phyloP scores from a whole-genome alignment of 2,113 vertebrate genomes.

The Coracopsis vasa region DNA sequence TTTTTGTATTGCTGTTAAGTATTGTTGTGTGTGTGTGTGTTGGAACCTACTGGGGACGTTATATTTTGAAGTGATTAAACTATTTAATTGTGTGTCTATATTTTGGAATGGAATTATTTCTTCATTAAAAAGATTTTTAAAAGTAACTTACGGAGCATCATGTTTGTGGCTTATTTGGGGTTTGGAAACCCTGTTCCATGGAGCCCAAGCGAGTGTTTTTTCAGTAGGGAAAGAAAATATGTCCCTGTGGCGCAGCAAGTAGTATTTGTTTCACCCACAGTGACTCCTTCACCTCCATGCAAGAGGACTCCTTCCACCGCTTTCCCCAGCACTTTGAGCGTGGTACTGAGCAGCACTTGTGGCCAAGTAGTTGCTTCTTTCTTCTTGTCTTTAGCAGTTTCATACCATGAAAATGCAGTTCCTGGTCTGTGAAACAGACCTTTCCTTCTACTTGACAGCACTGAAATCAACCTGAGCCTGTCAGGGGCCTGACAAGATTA shows the following conservation, averaged over 20 bases:
- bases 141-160: slow-evolving; percentile 58
- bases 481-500: background rate
- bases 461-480: background rate
- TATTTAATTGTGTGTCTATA: slow-evolving; percentile 91
- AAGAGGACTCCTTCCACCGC: background rate
- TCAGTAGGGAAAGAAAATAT: background rate
- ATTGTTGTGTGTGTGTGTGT: slow-evolving; percentile 80
- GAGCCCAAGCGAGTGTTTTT: background rate
- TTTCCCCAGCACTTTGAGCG: fast-evolving
- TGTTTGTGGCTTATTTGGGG: slow-evolving; percentile 24
- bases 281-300: background rate
- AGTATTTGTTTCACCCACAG: background rate
- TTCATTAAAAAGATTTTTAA: slow-evolving; percentile 89
- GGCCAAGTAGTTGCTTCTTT: background rate
- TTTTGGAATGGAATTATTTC: slow-evolving; percentile 91
- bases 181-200: background rate
- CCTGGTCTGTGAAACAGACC: background rate
- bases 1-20: slow-evolving; percentile 89
- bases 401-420: background rate
- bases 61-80: slow-evolving; percentile 90
- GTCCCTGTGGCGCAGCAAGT: background rate
- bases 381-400: background rate
- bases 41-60: slow-evolving; percentile 86
- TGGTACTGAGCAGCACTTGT: fast-evolving
- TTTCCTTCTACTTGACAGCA: background rate